phyloP scores from a whole-genome alignment of 2,888 invertebrate genomes.

The Stenoptilia bipunctidactyla region DNA sequence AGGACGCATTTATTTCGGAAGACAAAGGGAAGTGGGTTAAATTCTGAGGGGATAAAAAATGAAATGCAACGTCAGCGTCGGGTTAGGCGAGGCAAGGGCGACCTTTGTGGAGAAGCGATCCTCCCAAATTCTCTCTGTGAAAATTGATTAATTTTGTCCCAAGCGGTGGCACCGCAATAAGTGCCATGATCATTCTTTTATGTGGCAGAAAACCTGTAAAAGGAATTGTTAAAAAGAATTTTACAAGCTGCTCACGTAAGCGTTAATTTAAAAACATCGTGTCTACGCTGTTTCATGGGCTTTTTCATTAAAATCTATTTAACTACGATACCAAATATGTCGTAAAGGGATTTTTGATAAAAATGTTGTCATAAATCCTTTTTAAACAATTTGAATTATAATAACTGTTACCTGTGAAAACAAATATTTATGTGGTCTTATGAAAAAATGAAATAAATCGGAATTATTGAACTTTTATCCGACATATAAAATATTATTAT shows the following conservation, averaged over 20 bases:
- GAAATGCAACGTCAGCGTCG: constrained; percentile 56
- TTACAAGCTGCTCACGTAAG: constrained; percentile 19
- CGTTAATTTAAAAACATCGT: too few relatives aligned
- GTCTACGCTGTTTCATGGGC: too few relatives aligned
- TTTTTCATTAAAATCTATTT: constrained; percentile 3
- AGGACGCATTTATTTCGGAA: constrained; percentile 23
- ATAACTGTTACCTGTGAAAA: too few relatives aligned
- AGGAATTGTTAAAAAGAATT: constrained; percentile 38
- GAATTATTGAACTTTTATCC: too few relatives aligned
- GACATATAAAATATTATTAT: too few relatives aligned
- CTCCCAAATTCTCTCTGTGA: constrained; percentile 48
- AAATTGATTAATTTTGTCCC: constrained; percentile 61
- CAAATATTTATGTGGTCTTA: too few relatives aligned
- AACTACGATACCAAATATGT: too few relatives aligned
- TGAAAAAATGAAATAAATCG: too few relatives aligned
- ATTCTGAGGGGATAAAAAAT: constrained; percentile 38
- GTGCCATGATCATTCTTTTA: constrained; percentile 33
- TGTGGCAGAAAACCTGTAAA: constrained; percentile 24
- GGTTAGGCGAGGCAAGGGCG: constrained; percentile 25
- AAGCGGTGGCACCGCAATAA: constrained; percentile 32
- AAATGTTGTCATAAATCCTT: too few relatives aligned
- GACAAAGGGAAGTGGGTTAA: constrained; percentile 16
- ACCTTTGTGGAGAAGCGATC: constrained; percentile 42
- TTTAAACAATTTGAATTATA: too few relatives aligned
- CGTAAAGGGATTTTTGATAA: too few relatives aligned